These are phyloP conservation scores for Phrynosoma platyrhinos DNA, from an alignment of 2,113 vertebrate species.

Conservation along the genomic window DNA sequence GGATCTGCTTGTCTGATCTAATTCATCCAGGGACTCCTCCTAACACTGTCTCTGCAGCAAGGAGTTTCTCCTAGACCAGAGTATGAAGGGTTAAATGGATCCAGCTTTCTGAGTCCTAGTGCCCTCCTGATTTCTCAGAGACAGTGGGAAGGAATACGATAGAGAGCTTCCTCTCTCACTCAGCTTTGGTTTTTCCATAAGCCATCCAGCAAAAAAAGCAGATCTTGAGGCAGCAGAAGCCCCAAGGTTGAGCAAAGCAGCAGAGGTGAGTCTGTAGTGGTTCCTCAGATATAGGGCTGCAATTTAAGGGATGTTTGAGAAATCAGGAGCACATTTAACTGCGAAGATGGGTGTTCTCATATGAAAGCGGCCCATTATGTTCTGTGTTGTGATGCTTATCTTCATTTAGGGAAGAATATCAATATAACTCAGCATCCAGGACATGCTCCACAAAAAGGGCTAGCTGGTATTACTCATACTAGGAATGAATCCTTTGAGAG, in stretches of 20 bases:
- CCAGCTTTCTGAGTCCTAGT: constrained; percentile 17
- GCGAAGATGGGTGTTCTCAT: not conserved
- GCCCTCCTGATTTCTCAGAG: not conserved
- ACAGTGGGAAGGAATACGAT: constrained; percentile 10
- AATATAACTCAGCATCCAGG: not conserved
- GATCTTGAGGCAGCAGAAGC: not conserved
- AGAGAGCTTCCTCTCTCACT: constrained; percentile 28
- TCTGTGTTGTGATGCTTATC: not conserved
- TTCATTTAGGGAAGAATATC: not conserved
- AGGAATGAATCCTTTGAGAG: not conserved
- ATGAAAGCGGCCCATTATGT: not conserved
- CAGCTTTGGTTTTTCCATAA: not conserved
- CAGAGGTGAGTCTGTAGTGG: not conserved
- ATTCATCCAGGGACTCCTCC: not conserved
- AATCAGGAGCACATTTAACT: not conserved
- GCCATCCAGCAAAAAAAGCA: not conserved
- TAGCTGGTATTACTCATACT: not conserved
- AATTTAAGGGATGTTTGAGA: not conserved
- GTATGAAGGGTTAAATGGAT: constrained; percentile 11
- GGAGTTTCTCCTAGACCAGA: not conserved
- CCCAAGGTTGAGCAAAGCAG: not conserved
- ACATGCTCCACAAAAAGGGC: not conserved
- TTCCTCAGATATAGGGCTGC: not conserved
- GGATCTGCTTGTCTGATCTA: not conserved
- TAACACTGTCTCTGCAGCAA: not conserved